phyloP scores from a whole-genome alignment of 2,888 invertebrate species.

The Ommatoiulus sabulosus region DNA sequence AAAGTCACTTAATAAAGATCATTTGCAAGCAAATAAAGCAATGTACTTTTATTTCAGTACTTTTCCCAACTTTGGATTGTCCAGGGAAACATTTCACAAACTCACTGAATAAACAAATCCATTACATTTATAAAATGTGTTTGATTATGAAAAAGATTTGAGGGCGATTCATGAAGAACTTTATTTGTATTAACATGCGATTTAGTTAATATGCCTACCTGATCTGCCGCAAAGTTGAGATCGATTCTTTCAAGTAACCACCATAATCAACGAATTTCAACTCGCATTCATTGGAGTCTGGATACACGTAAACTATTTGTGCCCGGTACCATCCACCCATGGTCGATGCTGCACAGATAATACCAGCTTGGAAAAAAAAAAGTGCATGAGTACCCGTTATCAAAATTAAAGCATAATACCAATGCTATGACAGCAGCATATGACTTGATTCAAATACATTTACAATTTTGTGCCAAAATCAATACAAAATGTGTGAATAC shows the following conservation, averaged over 20 bases:
- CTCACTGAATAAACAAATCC: too few relatives aligned
- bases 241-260: conserved; percentile 85
- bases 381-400: not conserved
- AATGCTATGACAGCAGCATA: not conserved
- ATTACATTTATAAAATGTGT: too few relatives aligned
- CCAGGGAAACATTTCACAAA: too few relatives aligned
- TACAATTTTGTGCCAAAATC: too few relatives aligned
- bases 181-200: too few relatives aligned
- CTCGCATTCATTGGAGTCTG: conserved; percentile 78
- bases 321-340: conserved; percentile 91
- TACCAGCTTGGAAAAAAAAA: conserved; percentile 70
- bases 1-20: too few relatives aligned
- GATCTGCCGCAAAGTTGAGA: conserved; percentile 87
- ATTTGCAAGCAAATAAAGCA: too few relatives aligned
- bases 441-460: too few relatives aligned
- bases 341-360: conserved; percentile 89
- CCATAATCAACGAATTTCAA: conserved; percentile 96
- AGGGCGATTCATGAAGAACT: too few relatives aligned
- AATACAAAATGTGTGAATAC: conserved; percentile 68
- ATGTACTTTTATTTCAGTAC: too few relatives aligned
- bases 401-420: not conserved
- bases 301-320: conserved; percentile 80
- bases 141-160: too few relatives aligned
- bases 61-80: too few relatives aligned
- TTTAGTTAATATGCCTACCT: conserved; percentile 65